These are phyloP conservation scores for Parus major DNA, from an alignment of 2,113 vertebrate genomes.

Conservation along the genomic window DNA sequence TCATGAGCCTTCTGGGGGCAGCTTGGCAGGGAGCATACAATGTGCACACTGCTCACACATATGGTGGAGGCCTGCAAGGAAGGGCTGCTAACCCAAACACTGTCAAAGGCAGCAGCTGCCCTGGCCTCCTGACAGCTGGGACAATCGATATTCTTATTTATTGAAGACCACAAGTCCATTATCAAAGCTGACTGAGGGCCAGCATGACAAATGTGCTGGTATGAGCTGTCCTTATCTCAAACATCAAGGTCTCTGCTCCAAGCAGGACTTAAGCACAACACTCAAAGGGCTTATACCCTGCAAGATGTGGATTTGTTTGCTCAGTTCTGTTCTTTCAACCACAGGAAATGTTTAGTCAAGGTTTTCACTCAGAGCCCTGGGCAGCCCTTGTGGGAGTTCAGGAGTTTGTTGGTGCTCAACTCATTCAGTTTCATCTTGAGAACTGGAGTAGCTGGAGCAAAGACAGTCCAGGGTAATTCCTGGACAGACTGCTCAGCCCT, in stretches of 20 bases:
- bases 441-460: neutral
- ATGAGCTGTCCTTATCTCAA: neutral
- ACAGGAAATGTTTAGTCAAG: neutral
- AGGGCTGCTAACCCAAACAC: conserved; percentile 46
- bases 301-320: neutral
- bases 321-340: neutral
- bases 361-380: neutral
- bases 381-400: neutral
- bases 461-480: neutral
- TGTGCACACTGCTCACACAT: neutral
- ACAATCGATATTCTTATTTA: neutral
- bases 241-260: conserved; percentile 26
- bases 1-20: neutral
- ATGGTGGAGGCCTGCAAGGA: neutral
- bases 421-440: neutral
- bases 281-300: neutral
- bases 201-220: neutral
- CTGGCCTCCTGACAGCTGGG: conserved; percentile 35
- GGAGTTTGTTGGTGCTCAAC: neutral
- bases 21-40: neutral
- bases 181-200: conserved; percentile 20
- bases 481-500: neutral
- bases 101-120: conserved; percentile 10
- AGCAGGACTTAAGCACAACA: neutral
- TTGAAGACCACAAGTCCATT: conserved; percentile 31